Conservation (phyloP, 2,113 vertebrate species). For the Pandion haliaetus region DNA sequence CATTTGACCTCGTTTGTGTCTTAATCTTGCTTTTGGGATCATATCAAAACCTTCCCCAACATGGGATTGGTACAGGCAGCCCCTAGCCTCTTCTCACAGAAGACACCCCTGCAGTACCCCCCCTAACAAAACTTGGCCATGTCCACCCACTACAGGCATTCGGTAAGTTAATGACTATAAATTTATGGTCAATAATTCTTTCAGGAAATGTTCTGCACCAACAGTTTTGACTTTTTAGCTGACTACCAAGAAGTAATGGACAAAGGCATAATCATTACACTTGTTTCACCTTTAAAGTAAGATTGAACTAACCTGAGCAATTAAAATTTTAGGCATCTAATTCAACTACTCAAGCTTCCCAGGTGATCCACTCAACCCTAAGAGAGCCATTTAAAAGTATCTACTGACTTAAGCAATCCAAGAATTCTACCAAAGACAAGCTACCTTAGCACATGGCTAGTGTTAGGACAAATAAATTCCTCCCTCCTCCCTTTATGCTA, state of each 20-base stretch:
- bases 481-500: neutral
- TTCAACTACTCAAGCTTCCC: neutral
- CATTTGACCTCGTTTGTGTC: too few relatives aligned
- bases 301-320: neutral
- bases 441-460: neutral
- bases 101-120: neutral
- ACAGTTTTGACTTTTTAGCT: neutral
- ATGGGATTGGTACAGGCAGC: too few relatives aligned
- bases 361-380: neutral
- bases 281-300: neutral
- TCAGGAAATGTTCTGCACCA: neutral
- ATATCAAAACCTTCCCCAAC: too few relatives aligned
- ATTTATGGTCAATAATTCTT: neutral
- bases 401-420: neutral
- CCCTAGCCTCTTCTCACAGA: neutral
- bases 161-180: neutral
- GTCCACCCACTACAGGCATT: neutral
- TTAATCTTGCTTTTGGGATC: too few relatives aligned
- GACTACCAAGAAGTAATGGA: neutral
- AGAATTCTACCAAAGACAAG: neutral
- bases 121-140: neutral
- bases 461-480: neutral
- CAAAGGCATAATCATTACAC: neutral
- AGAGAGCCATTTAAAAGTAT: neutral
- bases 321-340: neutral